phyloP scores from a whole-genome alignment of 2,113 vertebrate species.

The Silurus meridionalis region DNA sequence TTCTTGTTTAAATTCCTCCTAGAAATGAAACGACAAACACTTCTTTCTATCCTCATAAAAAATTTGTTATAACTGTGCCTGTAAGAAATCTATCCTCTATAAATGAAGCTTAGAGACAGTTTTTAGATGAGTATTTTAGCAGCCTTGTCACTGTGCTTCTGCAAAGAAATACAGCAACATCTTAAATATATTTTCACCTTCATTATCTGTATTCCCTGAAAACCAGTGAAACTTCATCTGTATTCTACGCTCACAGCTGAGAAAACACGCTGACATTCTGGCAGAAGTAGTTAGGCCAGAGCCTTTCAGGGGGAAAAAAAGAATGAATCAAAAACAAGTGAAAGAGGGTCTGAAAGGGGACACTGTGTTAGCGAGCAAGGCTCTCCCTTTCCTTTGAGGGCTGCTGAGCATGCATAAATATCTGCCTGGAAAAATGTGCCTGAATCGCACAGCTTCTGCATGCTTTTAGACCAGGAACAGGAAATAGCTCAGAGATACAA shows the following conservation, averaged over 20 bases:
- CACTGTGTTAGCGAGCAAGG: constrained; percentile 65
- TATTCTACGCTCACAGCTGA: constrained; percentile 71
- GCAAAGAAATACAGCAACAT: neutral
- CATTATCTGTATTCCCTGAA: neutral
- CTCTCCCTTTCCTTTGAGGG: constrained; percentile 55
- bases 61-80: neutral
- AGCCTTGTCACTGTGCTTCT: neutral
- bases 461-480: neutral
- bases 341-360: constrained; percentile 65
- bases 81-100: neutral
- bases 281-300: constrained; percentile 57
- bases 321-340: constrained; percentile 55
- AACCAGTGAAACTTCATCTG: constrained; percentile 54
- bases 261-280: constrained; percentile 67
- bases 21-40: neutral
- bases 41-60: neutral
- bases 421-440: constrained; percentile 64
- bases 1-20: neutral
- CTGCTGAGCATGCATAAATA: constrained; percentile 61
- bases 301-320: constrained; percentile 37
- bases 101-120: neutral
- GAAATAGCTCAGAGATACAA: neutral
- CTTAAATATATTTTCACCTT: neutral
- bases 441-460: constrained; percentile 61
- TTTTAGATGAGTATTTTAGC: neutral